phyloP scores from a whole-genome alignment of 2,797 vertebrate species.

The Botia kubotai region DNA sequence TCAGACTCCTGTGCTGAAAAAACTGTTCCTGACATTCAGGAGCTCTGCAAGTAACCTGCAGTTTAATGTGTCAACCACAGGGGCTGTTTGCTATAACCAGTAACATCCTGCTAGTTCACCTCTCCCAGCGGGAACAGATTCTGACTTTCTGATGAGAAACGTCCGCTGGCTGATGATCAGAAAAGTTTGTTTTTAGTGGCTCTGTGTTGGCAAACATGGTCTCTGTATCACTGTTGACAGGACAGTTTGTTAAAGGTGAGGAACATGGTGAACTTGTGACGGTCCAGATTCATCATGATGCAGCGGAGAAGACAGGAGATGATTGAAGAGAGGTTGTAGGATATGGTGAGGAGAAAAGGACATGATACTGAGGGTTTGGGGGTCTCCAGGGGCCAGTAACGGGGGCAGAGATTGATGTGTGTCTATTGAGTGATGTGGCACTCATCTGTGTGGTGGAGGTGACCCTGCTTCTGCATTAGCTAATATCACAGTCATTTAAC shows the following conservation, averaged over 20 bases:
- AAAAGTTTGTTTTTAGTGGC: constrained; percentile 71
- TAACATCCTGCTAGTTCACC: constrained; percentile 20
- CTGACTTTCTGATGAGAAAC: constrained; percentile 53
- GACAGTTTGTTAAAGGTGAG: constrained; percentile 65
- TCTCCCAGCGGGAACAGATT: constrained; percentile 51
- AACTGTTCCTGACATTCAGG: background rate
- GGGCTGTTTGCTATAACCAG: too few relatives aligned
- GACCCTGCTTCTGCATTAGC: constrained; percentile 56
- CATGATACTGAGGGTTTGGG: background rate
- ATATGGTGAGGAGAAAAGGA: constrained; percentile 28
- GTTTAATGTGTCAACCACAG: too few relatives aligned
- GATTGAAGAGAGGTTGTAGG: constrained; percentile 28
- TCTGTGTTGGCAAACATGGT: constrained; percentile 53
- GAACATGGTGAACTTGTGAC: constrained; percentile 60
- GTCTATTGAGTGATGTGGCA: constrained; percentile 58
- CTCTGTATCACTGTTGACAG: constrained; percentile 49
- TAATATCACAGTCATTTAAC: constrained; percentile 63
- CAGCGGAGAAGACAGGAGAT: constrained; percentile 11
- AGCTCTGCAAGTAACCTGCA: too few relatives aligned
- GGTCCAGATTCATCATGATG: constrained; percentile 58
- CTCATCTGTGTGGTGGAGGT: constrained; percentile 56
- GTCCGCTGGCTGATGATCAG: constrained; percentile 61
- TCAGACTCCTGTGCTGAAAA: background rate
- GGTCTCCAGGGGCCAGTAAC: constrained; percentile 48
- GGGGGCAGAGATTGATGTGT: constrained; percentile 52